phyloP scores from a whole-genome alignment of 1,140 invertebrate genomes.

The Trachelipus rathkii region DNA sequence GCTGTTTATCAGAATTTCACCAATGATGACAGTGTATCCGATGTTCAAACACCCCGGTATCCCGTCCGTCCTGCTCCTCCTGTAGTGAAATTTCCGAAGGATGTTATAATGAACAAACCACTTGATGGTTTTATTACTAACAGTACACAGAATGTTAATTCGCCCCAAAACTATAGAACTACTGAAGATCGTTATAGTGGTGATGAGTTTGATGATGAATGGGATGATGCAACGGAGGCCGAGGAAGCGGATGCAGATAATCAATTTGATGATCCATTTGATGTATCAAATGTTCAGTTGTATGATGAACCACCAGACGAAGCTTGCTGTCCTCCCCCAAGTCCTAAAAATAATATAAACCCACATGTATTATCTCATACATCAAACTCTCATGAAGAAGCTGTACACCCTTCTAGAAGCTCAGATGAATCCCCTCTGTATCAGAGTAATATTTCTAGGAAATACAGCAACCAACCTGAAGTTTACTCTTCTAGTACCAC shows the following conservation, averaged over 20 bases:
- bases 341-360: too few relatives aligned
- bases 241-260: neutral
- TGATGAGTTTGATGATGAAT: neutral
- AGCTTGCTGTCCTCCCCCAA: constrained; percentile 14
- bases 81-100: neutral
- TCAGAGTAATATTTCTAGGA: too few relatives aligned
- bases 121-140: constrained; percentile 1
- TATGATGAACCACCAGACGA: constrained; percentile 46
- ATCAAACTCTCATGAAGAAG: neutral
- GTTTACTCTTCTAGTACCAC: neutral
- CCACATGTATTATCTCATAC: too few relatives aligned
- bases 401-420: neutral
- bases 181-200: neutral
- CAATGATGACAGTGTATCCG: too few relatives aligned
- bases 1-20: too few relatives aligned
- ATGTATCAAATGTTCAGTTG: constrained; percentile 49
- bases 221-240: constrained; percentile 2
- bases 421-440: too few relatives aligned
- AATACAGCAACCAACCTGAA: too few relatives aligned
- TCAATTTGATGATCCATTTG: constrained; percentile 50
- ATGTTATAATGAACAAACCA: neutral
- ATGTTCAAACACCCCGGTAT: too few relatives aligned
- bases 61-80: neutral
- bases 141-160: neutral
- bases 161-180: neutral